Evolutionary conservation across 2,888 invertebrate genomes (phyloP).

Genomic region (Lithophane semibrunnea): DNA sequence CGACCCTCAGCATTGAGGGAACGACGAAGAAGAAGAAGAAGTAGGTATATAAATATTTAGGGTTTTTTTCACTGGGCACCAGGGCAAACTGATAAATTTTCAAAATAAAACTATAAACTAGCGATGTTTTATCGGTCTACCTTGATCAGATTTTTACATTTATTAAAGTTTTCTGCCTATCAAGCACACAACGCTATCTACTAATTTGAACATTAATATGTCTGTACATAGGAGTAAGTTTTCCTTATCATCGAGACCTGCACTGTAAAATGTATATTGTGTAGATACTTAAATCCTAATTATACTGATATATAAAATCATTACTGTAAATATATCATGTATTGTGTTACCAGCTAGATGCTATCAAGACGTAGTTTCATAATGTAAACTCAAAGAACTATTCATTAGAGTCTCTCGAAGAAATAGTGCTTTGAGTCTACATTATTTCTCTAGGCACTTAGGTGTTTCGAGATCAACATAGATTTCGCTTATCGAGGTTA

Average conservation of each 20-base stretch:
- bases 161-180: neutral
- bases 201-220: conserved; percentile 9
- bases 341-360: neutral
- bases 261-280: neutral
- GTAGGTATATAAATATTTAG: neutral
- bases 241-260: neutral
- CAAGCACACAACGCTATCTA: neutral
- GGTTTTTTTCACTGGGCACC: neutral
- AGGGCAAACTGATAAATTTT: neutral
- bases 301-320: neutral
- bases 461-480: neutral
- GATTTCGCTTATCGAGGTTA: neutral
- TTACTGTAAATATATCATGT: neutral
- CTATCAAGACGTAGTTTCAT: neutral
- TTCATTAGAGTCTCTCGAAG: neutral
- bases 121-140: neutral
- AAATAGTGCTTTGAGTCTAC: no score
- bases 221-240: neutral
- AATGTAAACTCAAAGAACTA: neutral
- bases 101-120: neutral
- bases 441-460: neutral
- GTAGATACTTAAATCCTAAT: neutral
- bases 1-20: no score
- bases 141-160: neutral
- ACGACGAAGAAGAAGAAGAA: no score